These are phyloP conservation scores for Lamprotornis superbus DNA, from an alignment of 2,113 vertebrate species.

Conservation along the genomic window DNA sequence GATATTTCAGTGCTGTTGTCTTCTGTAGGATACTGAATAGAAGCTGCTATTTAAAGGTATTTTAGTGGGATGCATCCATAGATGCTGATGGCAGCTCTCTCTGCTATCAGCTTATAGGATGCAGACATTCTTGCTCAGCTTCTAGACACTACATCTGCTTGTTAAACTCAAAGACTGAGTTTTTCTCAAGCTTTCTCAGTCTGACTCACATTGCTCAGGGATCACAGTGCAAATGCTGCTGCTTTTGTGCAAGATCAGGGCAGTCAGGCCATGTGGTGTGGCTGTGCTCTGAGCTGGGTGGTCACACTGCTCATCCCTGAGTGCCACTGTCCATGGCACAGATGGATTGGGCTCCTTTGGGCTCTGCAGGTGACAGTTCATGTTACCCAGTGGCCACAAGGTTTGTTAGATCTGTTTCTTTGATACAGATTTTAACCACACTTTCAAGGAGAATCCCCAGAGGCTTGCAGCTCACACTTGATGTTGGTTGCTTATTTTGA, in stretches of 20 bases:
- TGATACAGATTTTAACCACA: not conserved
- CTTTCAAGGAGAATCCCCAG: not conserved
- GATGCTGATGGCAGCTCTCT: not conserved
- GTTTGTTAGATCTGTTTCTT: not conserved
- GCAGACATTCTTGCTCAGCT: not conserved
- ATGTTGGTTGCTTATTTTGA: not conserved
- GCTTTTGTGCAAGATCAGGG: not conserved
- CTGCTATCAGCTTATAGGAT: not conserved
- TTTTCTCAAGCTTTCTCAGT: not conserved
- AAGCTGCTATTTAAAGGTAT: not conserved
- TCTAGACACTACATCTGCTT: not conserved
- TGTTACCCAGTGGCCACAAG: not conserved
- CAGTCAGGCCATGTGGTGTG: fast-evolving
- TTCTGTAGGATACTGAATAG: not conserved
- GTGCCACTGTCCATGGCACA: not conserved
- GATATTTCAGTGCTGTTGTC: not conserved
- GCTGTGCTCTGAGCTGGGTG: not conserved
- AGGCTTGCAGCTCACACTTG: not conserved
- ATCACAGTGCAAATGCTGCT: not conserved
- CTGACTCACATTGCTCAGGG: not conserved
- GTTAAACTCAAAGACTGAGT: not conserved
- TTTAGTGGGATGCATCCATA: not conserved
- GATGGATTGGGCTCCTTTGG: not conserved
- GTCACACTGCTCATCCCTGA: not conserved
- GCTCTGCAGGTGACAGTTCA: not conserved